These are phyloP conservation scores for Orientallactaga bullata DNA, from an alignment of 2,113 vertebrate genomes.

Conservation along the genomic window DNA sequence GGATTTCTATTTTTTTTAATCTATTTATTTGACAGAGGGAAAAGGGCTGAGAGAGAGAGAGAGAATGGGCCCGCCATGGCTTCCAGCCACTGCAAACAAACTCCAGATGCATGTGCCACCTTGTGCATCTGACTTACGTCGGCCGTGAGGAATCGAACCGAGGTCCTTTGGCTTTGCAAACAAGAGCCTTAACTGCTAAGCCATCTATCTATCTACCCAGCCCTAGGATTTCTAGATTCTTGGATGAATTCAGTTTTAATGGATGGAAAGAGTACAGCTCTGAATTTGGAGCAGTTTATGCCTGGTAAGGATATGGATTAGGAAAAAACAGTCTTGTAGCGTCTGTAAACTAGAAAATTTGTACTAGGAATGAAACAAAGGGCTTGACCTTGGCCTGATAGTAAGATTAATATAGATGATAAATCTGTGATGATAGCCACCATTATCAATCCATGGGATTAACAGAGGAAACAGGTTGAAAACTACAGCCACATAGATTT, in stretches of 20 bases:
- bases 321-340: background rate
- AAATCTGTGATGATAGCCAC: background rate
- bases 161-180: no score
- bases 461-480: background rate
- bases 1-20: no score
- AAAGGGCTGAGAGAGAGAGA: no score
- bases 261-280: background rate
- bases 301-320: background rate
- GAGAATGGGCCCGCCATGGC: no score
- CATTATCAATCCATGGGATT: background rate
- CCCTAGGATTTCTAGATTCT: constrained; percentile 30
- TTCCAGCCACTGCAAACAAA: no score
- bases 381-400: background rate
- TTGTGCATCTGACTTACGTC: no score
- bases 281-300: background rate
- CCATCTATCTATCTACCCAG: no score
- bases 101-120: no score
- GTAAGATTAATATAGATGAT: background rate
- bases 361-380: background rate
- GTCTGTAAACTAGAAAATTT: background rate
- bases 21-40: no score
- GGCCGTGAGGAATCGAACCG: no score
- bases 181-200: no score
- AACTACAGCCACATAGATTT: background rate
- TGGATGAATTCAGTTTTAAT: background rate